Percentiles rank a stretch among this genome's conserved stretches.
Evolutionary conservation across 2,797 vertebrate species (phyloP).

Genomic region (Fringilla coelebs): DNA sequence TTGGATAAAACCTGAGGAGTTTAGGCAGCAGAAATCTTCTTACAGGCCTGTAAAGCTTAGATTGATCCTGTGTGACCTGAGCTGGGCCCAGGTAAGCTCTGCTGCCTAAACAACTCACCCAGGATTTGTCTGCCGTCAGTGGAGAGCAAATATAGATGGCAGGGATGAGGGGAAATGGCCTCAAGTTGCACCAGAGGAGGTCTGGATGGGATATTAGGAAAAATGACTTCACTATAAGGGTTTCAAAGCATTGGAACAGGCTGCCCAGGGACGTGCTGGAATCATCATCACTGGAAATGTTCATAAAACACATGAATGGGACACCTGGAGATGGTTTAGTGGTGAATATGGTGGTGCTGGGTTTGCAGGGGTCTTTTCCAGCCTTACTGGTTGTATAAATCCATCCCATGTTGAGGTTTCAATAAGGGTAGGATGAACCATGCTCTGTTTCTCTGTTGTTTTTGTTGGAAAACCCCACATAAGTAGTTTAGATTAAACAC

Average conservation of each 20-base stretch:
- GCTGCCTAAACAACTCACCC: not conserved
- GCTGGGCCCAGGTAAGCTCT: not conserved
- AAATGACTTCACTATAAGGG: not conserved
- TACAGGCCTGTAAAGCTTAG: not conserved
- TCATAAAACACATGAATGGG: not conserved
- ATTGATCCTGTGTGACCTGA: not conserved
- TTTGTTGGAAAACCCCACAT: not conserved
- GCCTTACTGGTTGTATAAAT: not conserved
- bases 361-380: not conserved
- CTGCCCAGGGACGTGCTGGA: not conserved
- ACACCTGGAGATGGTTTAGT: not conserved
- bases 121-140: not conserved
- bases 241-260: not conserved
- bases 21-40: not conserved
- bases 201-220: not conserved
- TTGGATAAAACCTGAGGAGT: not conserved
- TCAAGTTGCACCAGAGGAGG: not conserved
- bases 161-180: not conserved
- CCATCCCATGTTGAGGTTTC: not conserved
- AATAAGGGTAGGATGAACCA: not conserved
- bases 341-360: not conserved
- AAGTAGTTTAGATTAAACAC: not conserved
- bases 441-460: not conserved
- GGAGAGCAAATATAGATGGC: not conserved
- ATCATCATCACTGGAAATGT: not conserved